These are phyloP conservation scores for Nansenia antarctica DNA, from an alignment of 2,113 vertebrate species.

Conservation along the genomic window DNA sequence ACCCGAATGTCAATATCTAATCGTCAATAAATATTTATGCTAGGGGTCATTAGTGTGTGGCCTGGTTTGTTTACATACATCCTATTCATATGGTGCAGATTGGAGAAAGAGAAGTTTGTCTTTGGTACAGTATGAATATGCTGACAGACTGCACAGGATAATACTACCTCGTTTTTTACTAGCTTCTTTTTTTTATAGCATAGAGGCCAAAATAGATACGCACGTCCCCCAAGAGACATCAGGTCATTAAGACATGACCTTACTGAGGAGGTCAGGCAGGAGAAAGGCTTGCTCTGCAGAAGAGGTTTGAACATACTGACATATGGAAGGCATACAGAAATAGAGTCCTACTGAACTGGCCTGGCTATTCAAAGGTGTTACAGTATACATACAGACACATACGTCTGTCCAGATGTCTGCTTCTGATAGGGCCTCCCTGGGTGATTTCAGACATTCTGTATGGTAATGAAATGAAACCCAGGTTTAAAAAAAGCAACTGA, in stretches of 20 bases:
- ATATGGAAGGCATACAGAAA: background rate
- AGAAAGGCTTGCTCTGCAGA: background rate
- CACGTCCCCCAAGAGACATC: background rate
- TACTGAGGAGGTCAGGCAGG: background rate
- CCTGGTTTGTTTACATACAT: background rate
- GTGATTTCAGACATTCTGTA: background rate
- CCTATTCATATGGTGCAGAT: background rate
- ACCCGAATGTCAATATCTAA: background rate
- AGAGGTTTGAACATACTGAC: background rate
- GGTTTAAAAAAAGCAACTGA: background rate
- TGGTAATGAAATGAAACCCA: background rate
- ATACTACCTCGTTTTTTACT: no score
- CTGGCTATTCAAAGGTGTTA: background rate
- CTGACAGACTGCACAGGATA: no score
- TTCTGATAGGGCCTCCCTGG: background rate
- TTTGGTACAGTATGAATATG: background rate
- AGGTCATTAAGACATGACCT: background rate
- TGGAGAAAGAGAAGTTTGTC: background rate
- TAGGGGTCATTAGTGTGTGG: background rate
- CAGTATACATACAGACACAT: background rate
- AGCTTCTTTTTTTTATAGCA: no score
- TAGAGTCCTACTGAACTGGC: background rate
- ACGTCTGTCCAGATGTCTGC: background rate
- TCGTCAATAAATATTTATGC: no score
- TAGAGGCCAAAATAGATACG: background rate